phyloP scores from a whole-genome alignment of 2,888 invertebrate genomes.

The Macrosoma leucophasiata region DNA sequence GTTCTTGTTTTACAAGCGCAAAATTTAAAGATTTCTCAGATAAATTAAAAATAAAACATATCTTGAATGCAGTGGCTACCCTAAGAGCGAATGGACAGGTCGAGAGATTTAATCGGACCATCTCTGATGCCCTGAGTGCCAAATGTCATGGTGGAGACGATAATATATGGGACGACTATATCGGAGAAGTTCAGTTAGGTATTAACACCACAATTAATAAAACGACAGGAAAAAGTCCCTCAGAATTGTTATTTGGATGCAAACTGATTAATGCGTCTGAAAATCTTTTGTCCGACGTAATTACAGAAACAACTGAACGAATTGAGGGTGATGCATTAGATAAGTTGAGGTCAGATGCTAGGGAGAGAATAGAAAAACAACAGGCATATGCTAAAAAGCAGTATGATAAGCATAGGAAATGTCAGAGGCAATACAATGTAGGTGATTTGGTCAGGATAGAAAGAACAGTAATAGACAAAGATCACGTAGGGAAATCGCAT shows the following conservation, averaged over 20 bases:
- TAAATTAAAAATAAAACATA: conserved; percentile 10
- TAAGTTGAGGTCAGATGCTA: conserved; percentile 10
- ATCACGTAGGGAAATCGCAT: conserved; percentile 20
- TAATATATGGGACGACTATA: conserved; percentile 12
- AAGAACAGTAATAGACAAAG: conserved; percentile 4
- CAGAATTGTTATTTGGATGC: conserved; percentile 14
- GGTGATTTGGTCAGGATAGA: conserved; percentile 21
- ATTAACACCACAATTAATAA: conserved; percentile 12
- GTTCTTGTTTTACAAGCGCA: conserved; percentile 9
- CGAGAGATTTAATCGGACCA: too few species aligned
- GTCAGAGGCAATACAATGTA: conserved; percentile 6
- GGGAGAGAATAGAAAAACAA: neutral
- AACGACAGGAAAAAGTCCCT: conserved; percentile 11
- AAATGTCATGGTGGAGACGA: conserved; percentile 9
- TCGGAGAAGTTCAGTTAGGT: conserved; percentile 13
- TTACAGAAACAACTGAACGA: too few species aligned
- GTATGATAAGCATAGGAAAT: conserved; percentile 15
- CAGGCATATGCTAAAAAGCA: conserved; percentile 9
- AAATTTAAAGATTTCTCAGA: conserved; percentile 1
- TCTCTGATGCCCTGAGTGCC: too few species aligned
- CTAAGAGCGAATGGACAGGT: too few species aligned
- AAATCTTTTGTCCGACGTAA: conserved; percentile 9
- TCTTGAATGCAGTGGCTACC: conserved; percentile 13
- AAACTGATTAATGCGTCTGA: conserved; percentile 10
- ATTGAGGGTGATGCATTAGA: conserved; percentile 3